Base-by-base conservation (phyloP, 1,140 invertebrate genomes). In the Pseudomyrmex gracilis region DNA sequence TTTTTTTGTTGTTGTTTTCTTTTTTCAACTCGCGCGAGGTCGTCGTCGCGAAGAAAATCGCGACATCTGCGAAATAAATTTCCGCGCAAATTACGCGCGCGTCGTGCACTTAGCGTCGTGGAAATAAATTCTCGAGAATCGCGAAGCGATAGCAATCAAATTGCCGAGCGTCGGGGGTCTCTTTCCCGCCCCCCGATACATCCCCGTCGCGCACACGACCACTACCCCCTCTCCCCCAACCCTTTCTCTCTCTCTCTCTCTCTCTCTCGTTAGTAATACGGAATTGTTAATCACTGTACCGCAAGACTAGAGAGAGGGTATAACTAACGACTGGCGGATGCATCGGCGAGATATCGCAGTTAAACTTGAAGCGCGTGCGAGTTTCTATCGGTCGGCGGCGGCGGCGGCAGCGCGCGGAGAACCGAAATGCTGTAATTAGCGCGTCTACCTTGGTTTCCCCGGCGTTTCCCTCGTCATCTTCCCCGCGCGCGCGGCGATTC, bases 11-110 rank as follows among this genome's bases (percentile, higher is more conserved):
- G n/a, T n/a, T n/a, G n/a, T n/a, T n/a, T 22, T 17, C 17, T 12
- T 24, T 15, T 49, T 20, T 53, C 47, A 24, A 47, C n/a, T n/a
- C n/a, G 10, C 63, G 47, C 24, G 34, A 70, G 9, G 64, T 70
- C 76, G 76, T n/a, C n/a, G n/a, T 34, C 34, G 34, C 76, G 76
- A 78, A 47, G 76, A 47, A 78, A 78, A 70, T 78, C 74, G 67
- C 76, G 43, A 24, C 47, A 68, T 78, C 64, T 24, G 53, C 64
- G 34, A 78, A 78, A 78, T 78, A 78, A 78, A 78, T 70, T 70
- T 20, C 34, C 7, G 34, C 24, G 76, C 67, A 58, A 80, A 70
- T 80, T 80, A 71, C 53, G 22, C 66, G 53, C 20, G 76, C 66
- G 76, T 22, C 20, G 76, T 53, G 76, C 55, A 58, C 64, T 78